Conservation (phyloP, 2,888 invertebrate species). For the Mythimna ferrago region DNA sequence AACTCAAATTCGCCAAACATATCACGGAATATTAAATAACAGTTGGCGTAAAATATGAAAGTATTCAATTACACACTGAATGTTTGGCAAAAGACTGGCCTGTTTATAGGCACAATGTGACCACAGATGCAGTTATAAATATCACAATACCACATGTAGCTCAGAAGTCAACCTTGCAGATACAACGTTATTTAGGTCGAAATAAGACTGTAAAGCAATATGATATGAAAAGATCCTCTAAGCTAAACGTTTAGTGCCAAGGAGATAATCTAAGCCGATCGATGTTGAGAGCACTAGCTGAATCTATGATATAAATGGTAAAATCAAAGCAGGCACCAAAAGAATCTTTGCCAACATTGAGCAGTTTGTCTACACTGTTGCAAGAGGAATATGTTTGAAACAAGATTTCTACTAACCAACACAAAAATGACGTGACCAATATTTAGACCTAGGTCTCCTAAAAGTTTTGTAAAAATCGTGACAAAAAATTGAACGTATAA, state of each 20-base stretch:
- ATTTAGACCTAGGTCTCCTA: too few species aligned
- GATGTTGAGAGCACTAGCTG: too few species aligned
- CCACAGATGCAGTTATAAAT: slow-evolving; percentile 42
- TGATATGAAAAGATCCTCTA: not conserved
- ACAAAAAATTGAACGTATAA: too few species aligned
- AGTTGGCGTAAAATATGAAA: not conserved
- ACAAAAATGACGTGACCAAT: too few species aligned
- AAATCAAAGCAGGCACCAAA: too few species aligned
- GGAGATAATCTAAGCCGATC: not conserved
- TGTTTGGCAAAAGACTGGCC: slow-evolving; percentile 7
- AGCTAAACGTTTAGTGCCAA: not conserved
- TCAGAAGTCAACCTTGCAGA: slow-evolving; percentile 32
- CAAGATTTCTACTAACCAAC: too few species aligned
- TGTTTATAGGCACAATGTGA: slow-evolving; percentile 4
- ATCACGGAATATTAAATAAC: slow-evolving; percentile 10
- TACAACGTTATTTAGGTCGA: slow-evolving; percentile 38
- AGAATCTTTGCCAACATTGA: not conserved
- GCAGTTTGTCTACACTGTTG: too few species aligned
- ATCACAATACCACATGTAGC: slow-evolving; percentile 40
- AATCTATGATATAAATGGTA: not conserved
- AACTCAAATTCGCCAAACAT: slow-evolving; percentile 1
- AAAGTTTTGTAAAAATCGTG: too few species aligned
- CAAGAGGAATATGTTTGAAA: too few species aligned
- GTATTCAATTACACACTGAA: not conserved
- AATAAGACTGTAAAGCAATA: slow-evolving; percentile 20